Conservation (phyloP, 2,888 invertebrate species). For the Lasioglossum oenotherae region DNA sequence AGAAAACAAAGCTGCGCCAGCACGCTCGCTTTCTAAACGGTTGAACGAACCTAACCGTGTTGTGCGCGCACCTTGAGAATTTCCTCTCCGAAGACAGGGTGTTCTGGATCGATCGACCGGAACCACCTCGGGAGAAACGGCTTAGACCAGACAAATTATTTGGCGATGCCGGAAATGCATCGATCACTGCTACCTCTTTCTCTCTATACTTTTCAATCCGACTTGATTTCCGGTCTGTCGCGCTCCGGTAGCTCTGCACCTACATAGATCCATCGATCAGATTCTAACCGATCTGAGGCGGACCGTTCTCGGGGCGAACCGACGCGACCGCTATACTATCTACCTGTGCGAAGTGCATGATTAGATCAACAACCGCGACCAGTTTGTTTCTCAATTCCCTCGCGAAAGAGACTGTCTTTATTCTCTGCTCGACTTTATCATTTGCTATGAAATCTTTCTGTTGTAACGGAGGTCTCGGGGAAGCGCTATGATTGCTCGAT, state of each 20-base stretch:
- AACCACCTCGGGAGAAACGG: slow-evolving; percentile 56
- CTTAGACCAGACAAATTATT: slow-evolving; percentile 42
- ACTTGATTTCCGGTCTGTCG: slow-evolving; percentile 18
- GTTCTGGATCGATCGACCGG: slow-evolving; percentile 58
- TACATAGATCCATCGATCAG: slow-evolving; percentile 6
- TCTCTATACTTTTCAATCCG: neutral
- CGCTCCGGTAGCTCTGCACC: neutral
- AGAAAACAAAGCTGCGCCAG: slow-evolving; percentile 65
- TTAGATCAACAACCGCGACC: neutral
- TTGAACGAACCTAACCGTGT: slow-evolving; percentile 64
- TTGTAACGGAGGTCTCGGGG: neutral
- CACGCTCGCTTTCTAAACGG: slow-evolving; percentile 72
- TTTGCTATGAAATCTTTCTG: neutral
- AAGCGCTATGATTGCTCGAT: neutral
- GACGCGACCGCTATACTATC: neutral
- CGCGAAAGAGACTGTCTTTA: neutral
- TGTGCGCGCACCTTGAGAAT: slow-evolving; percentile 50
- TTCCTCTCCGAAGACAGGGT: slow-evolving; percentile 10
- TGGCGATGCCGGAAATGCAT: slow-evolving; percentile 37
- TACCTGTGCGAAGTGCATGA: neutral
- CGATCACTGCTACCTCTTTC: neutral
- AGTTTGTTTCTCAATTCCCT: slow-evolving; percentile 6
- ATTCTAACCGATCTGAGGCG: neutral
- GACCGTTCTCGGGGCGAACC: neutral
- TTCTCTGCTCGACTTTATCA: neutral